Evolutionary conservation across 2,113 vertebrate genomes (phyloP).

Genomic region (Anas platyrhynchos): DNA sequence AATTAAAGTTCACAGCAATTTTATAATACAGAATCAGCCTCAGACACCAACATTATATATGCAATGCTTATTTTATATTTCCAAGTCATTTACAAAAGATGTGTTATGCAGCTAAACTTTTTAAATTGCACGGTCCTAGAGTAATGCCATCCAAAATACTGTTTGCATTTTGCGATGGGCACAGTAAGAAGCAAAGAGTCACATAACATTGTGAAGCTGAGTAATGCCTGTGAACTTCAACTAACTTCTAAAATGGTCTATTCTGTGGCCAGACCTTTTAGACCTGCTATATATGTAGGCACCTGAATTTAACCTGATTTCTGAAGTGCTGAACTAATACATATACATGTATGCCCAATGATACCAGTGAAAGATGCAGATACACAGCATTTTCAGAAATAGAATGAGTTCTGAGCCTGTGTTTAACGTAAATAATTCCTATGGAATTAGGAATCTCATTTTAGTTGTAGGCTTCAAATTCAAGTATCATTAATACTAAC

Average conservation of each 20-base stretch:
- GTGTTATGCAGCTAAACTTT: slow-evolving; percentile 13
- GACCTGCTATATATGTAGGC: background rate
- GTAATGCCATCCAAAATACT: background rate
- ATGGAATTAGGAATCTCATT: background rate
- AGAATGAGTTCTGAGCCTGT: background rate
- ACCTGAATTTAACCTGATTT: background rate
- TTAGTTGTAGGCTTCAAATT: background rate
- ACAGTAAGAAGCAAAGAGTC: background rate
- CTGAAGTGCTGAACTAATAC: background rate
- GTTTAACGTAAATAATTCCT: background rate
- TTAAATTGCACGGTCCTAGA: background rate
- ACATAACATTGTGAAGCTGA: background rate
- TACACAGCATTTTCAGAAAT: background rate
- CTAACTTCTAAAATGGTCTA: background rate
- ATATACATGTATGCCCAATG: rapidly evolving
- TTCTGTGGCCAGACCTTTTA: background rate
- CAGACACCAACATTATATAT: slow-evolving; percentile 11
- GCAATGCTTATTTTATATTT: slow-evolving; percentile 37
- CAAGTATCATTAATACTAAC: background rate
- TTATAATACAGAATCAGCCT: slow-evolving; percentile 67
- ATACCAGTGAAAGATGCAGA: background rate
- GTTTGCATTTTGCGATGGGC: background rate
- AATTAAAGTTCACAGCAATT: slow-evolving; percentile 67
- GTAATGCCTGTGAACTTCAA: background rate
- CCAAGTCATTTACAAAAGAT: background rate